Evolutionary conservation across 2,888 invertebrate genomes (phyloP), one percentile per base, ranked within the genome.

Genomic region (Itoplectis maculator): DNA sequence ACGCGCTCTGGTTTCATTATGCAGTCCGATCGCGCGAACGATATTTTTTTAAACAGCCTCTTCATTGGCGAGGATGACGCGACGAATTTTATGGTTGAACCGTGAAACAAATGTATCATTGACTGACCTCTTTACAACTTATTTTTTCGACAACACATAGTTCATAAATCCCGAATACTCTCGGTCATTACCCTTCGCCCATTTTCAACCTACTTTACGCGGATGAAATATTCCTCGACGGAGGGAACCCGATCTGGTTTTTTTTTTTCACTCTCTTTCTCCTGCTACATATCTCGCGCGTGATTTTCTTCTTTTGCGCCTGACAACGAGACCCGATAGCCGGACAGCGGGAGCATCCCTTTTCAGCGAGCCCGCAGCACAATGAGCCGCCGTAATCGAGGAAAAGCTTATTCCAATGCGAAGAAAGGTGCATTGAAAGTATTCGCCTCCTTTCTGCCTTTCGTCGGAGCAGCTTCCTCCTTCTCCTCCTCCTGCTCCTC

Each of bases 381-480:
- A 79, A 82, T 73, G 73, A 54, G 47, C 61, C 68, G 40, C 54
- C 78, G 78, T 73, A 74, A 78, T 77, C 81, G 73, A 73, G 81
- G 65, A 74, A 81, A 74, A 77, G 73, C 81, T 74, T 70, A 68
- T 70, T 75, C 63, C 74, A 54, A 81, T 45, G 70, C 49, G 61
- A 51, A 66, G 75, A 73, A 73, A 77, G 68, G 59, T 63, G 68
- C 77, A 77, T 77, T 77, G 66, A 77, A 47, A 68, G 77, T 59
- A 77, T 73, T 81, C 47, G 35, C 29, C n/a, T 47, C 23, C 37
- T 59, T 73, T 74, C 61, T 15, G 20, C 35, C 59, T 59, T 45
- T 56, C 37, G 11, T 35, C 18, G 37, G 15, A 40, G 51, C 29
- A 42, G 11, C 15, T 18, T 63, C 42, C 18, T 63, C 13, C 40